These are phyloP conservation scores for Girardinus metallicus DNA, from an alignment of 2,797 vertebrate genomes.

Conservation along the genomic window DNA sequence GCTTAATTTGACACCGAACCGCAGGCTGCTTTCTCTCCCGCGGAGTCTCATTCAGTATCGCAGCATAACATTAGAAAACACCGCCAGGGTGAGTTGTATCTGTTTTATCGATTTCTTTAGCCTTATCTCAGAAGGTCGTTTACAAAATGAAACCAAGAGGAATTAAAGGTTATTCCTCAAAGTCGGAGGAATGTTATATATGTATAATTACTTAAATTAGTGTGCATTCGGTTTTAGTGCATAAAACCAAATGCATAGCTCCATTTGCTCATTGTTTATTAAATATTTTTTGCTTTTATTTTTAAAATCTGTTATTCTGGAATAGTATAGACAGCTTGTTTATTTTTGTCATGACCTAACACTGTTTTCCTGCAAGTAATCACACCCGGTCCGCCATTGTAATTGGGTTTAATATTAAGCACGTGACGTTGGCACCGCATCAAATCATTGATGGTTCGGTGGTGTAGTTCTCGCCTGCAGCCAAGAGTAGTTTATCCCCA, in stretches of 20 bases:
- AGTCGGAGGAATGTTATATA: background rate
- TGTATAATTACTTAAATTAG: no score
- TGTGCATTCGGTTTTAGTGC: background rate
- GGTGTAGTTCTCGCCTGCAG: background rate
- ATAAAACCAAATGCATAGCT: no score
- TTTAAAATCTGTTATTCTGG: background rate
- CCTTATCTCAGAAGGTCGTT: background rate
- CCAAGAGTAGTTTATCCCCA: no score
- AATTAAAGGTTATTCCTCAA: background rate
- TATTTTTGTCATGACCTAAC: background rate
- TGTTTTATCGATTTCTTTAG: background rate
- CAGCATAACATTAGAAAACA: conserved; percentile 4
- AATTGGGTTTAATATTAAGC: background rate
- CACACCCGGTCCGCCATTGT: background rate
- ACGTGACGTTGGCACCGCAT: background rate
- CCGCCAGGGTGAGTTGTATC: conserved; percentile 49
- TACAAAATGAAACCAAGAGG: background rate
- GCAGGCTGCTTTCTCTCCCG: background rate
- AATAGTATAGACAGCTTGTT: background rate
- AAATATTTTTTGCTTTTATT: background rate
- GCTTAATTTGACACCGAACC: background rate
- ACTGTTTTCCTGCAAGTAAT: background rate
- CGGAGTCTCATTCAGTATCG: conserved; percentile 22
- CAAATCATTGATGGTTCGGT: background rate
- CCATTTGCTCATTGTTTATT: background rate